Evolutionary conservation across 2,113 vertebrate species (phyloP).

Genomic region (Psilopogon haemacephalus): DNA sequence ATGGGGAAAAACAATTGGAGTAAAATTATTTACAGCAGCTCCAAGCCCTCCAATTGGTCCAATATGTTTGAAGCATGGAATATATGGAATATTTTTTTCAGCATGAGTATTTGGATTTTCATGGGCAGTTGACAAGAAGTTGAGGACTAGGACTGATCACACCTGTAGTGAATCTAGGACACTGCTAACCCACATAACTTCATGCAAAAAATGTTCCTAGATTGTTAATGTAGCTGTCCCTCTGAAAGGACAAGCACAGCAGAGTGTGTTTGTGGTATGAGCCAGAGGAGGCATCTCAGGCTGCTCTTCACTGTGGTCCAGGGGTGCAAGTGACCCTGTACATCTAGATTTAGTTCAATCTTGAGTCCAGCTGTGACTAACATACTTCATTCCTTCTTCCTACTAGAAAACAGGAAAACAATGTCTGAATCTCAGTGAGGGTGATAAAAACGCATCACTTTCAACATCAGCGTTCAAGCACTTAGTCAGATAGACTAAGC

Average conservation of each 20-base stretch:
- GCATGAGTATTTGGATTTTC: not conserved
- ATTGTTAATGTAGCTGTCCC: not conserved
- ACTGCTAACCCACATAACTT: not conserved
- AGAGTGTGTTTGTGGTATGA: rapidly evolving
- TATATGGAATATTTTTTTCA: not conserved
- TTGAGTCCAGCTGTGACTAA: not conserved
- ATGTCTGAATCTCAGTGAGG: not conserved
- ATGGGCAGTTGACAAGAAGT: not conserved
- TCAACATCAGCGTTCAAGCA: not conserved
- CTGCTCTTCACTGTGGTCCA: not conserved
- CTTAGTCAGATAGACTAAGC: not conserved
- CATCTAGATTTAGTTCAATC: not conserved
- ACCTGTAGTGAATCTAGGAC: not conserved
- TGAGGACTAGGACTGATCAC: not conserved
- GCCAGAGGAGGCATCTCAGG: not conserved
- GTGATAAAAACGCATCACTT: not conserved
- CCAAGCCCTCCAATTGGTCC: not conserved
- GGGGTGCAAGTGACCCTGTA: not conserved
- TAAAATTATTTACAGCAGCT: conserved; percentile 15
- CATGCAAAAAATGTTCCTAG: not conserved
- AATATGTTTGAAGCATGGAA: not conserved
- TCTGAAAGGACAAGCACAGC: not conserved
- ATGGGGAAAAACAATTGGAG: not conserved
- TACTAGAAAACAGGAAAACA: not conserved
- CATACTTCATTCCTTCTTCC: not conserved